Evolutionary conservation across 1,140 invertebrate species (phyloP).

Genomic region (Sitophilus oryzae): DNA sequence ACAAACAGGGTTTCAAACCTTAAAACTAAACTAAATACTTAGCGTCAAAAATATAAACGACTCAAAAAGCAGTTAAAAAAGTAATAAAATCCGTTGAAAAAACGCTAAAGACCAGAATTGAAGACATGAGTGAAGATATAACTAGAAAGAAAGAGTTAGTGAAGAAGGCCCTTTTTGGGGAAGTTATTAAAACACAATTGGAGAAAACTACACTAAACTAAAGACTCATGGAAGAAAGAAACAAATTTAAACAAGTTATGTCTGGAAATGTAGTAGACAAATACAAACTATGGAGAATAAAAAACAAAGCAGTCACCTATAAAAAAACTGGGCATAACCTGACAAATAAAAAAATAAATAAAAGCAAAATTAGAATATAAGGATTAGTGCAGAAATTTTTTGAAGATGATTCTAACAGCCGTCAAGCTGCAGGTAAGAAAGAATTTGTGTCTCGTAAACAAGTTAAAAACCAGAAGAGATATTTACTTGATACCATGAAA

Average conservation of each 20-base stretch:
- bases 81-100: conserved; percentile 22
- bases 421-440: not conserved
- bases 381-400: not conserved
- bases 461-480: not conserved
- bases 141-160: not conserved
- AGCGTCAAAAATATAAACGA: conserved; percentile 29
- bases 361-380: not conserved
- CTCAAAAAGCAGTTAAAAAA: conserved; percentile 25
- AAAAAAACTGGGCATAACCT: conserved; percentile 9
- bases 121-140: conserved; percentile 7
- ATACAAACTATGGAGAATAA: conserved; percentile 25
- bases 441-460: not conserved
- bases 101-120: conserved; percentile 22
- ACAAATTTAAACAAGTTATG: conserved; percentile 21
- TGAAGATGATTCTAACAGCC: not conserved
- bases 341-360: not conserved
- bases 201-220: conserved; percentile 27
- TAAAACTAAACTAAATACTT: conserved; percentile 27
- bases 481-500: not conserved
- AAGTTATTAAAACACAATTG: conserved; percentile 29
- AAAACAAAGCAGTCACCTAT: conserved; percentile 22
- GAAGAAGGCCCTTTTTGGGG: conserved; percentile 28
- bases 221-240: conserved; percentile 25
- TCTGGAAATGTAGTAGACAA: conserved; percentile 23
- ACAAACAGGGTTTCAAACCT: conserved; percentile 16